Base-by-base conservation (phyloP, 64 coral and sea anemone genomes). In the Pocillopora verrucosa region DNA sequence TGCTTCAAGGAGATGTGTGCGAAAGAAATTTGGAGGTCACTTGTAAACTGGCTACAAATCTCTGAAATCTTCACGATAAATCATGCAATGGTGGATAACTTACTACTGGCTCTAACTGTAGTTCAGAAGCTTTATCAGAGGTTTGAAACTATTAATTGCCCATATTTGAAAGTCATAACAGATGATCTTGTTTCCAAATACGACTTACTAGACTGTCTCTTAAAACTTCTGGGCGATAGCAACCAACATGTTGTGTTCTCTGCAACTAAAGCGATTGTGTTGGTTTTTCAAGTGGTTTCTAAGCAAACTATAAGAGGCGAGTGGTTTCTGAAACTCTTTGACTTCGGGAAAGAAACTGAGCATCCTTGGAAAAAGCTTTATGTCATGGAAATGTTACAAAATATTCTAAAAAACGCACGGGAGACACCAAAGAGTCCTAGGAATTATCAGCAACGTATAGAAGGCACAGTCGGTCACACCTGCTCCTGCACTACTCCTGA, bases 21-120 rank as follows among this genome's bases (percentile, higher is more conserved):
- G 72, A n/a, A 22, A 24, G 26, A 67, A 87, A 45, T 78, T 60
- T 88, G 12, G 10, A 36, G 74, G 20, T 12, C 59, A 36, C 57
- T 82, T 45, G n/a, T 1, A 65, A 58, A 59, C 17, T 72, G 73
- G 22, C 11, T 0, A 58, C 78, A 80, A 74, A 83, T 25, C 15
- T 16, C 34, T 51, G 41, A 51, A 19, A 64, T 22, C 36, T n/a
- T 7, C 13, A 25, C 13, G n/a, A 11, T 20, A 24, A 20, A 84
- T 58, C 59, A 34, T 61, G 20, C 24, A 1, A 19, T 11, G 17
- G 69, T 65, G 3, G 81, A 96, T 34, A 73, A 11, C 26, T 38
- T 93, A 20, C 69, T 96, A 75, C 75, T 93, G 41, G 87, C 87
- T 79, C 60, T 96, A 10, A 91, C 88, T 19, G 60, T 88, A 4